Conservation (phyloP, 2,888 invertebrate genomes). For the Andricus curvator region DNA sequence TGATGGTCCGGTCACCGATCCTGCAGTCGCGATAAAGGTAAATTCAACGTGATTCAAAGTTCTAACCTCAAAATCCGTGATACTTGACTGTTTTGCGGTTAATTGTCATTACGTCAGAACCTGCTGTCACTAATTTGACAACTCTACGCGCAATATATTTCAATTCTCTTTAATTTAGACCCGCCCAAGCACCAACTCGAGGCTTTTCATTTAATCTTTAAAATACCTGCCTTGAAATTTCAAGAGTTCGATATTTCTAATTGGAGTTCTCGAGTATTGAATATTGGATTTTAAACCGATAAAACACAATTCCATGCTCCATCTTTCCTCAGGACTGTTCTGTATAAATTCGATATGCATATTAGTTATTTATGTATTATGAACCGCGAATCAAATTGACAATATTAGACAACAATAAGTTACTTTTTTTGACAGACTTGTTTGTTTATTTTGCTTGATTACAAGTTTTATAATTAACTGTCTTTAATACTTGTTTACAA, state of each 20-base stretch:
- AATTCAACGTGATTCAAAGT: slow-evolving; percentile 47
- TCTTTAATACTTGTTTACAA: background rate
- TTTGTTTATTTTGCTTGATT: background rate
- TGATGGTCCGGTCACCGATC: slow-evolving; percentile 89
- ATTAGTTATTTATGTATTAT: background rate
- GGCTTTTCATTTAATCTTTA: background rate
- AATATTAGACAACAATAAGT: background rate
- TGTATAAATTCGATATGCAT: background rate
- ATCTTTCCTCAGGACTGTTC: background rate
- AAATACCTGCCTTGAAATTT: background rate
- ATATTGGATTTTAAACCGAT: background rate
- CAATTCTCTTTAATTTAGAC: slow-evolving; percentile 42
- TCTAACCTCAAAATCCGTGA: slow-evolving; percentile 22
- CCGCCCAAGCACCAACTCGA: background rate
- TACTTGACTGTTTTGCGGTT: slow-evolving; percentile 1
- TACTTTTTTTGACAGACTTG: background rate
- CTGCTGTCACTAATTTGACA: slow-evolving; percentile 14
- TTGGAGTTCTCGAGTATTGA: background rate
- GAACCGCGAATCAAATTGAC: background rate
- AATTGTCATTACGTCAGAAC: slow-evolving; percentile 41
- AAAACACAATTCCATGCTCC: background rate
- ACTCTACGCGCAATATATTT: background rate
- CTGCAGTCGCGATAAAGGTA: slow-evolving; percentile 84
- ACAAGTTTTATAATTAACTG: background rate
- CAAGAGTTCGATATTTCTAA: background rate